These are phyloP conservation scores for Vicugna pacos DNA, from an alignment of 2,113 vertebrate genomes.

Conservation along the genomic window DNA sequence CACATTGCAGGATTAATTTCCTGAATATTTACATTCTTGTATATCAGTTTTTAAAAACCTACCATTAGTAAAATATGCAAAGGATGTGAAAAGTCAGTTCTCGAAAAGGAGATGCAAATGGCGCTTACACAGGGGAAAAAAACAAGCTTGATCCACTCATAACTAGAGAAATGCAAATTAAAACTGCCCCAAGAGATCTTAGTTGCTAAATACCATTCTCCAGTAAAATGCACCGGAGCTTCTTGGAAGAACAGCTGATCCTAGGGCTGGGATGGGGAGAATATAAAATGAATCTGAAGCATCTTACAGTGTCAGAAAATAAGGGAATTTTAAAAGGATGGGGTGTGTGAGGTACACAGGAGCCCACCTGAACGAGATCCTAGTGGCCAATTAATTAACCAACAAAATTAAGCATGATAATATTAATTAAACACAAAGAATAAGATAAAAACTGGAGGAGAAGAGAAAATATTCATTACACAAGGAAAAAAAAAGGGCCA, in stretches of 20 bases:
- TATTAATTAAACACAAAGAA: neutral
- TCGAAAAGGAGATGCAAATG: constrained; percentile 20
- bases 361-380: neutral
- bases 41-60: neutral
- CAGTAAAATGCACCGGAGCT: neutral
- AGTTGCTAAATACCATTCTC: neutral
- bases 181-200: neutral
- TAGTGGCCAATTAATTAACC: neutral
- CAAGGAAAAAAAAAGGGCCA: neutral
- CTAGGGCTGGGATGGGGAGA: neutral
- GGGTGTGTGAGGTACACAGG: neutral
- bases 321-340: neutral
- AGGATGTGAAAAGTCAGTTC: neutral
- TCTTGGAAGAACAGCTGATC: neutral
- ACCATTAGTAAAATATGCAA: constrained; percentile 6
- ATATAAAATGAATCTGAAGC: neutral
- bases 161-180: constrained; percentile 45
- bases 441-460: neutral
- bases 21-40: neutral
- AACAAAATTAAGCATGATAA: neutral
- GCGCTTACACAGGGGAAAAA: neutral
- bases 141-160: neutral
- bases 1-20: neutral
- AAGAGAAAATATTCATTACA: neutral
- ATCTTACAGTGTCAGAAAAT: neutral